Percentiles rank a stretch among this genome's conserved stretches.
phyloP scores from a whole-genome alignment of 2,797 vertebrate genomes.

The Calcarius lapponicus region DNA sequence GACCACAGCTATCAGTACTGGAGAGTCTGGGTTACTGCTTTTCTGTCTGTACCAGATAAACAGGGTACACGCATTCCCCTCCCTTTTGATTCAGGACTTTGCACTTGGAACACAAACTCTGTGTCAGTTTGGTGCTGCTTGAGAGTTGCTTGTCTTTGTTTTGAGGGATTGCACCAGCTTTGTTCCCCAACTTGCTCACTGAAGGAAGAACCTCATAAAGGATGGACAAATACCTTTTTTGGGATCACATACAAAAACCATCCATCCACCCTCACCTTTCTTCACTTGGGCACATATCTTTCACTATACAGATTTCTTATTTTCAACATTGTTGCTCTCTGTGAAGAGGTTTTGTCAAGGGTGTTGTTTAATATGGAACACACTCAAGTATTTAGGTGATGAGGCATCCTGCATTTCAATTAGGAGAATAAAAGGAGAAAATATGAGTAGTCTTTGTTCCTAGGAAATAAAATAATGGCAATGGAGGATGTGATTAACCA shows the following conservation, averaged over 20 bases:
- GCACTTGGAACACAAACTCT: background rate
- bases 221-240: background rate
- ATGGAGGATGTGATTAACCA: constrained; percentile 23
- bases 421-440: constrained; percentile 14
- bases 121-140: background rate
- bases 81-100: background rate
- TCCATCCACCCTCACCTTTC: background rate
- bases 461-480: constrained; percentile 32
- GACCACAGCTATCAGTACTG: background rate
- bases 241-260: background rate
- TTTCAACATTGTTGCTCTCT: background rate
- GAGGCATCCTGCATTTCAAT: constrained; percentile 12
- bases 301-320: background rate
- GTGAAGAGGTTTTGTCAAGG: background rate
- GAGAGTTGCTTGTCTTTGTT: background rate
- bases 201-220: background rate
- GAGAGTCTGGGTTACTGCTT: background rate
- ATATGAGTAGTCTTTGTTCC: constrained; percentile 16
- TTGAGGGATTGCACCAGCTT: background rate
- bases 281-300: rapidly evolving
- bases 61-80: background rate
- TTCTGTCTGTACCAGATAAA: background rate
- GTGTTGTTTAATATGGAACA: background rate
- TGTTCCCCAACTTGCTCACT: background rate
- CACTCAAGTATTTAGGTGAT: background rate